Percentiles rank a stretch among this genome's conserved stretches.
phyloP scores from a whole-genome alignment of 1,140 invertebrate species.

The Chrysomallon squamiferum region DNA sequence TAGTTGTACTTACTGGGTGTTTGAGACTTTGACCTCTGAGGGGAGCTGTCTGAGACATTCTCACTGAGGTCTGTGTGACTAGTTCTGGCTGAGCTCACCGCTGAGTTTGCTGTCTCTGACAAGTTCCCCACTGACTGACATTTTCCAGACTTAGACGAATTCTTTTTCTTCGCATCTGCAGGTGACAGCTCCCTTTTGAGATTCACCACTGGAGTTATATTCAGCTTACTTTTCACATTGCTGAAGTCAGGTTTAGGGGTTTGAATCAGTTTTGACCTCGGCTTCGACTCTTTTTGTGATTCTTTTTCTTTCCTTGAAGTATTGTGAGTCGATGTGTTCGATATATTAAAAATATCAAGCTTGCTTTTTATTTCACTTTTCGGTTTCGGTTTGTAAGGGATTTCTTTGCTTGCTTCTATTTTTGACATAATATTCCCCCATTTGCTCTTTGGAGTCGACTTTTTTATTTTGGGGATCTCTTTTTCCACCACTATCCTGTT shows the following conservation, averaged over 20 bases:
- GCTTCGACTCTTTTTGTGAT: conserved; percentile 26
- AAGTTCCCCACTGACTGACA: conserved; percentile 9
- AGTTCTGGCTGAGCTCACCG: conserved; percentile 8
- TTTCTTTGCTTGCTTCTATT: conserved; percentile 56
- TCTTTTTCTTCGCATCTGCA: not conserved
- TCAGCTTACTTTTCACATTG: conserved; percentile 55
- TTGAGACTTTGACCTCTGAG: not conserved
- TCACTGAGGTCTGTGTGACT: conserved; percentile 25
- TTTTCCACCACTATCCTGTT: conserved; percentile 27
- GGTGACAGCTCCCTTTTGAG: conserved; percentile 9
- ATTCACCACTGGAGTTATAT: conserved; percentile 27
- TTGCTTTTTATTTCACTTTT: conserved; percentile 61
- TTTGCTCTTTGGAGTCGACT: conserved; percentile 58
- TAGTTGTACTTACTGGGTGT: conserved; percentile 1
- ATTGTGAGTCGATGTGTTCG: conserved; percentile 23
- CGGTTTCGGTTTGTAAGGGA: conserved; percentile 39
- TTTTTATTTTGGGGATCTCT: conserved; percentile 51
- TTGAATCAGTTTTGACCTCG: conserved; percentile 32
- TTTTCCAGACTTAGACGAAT: not conserved
- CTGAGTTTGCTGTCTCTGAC: conserved; percentile 7
- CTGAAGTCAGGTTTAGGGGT: conserved; percentile 53
- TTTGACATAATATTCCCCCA: conserved; percentile 63
- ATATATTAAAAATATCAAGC: conserved; percentile 43
- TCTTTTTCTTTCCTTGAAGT: conserved; percentile 29
- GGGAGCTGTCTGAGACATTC: conserved; percentile 2